Evolutionary conservation across 2,888 invertebrate genomes (phyloP), one percentile per base, ranked within the genome.

Genomic region (Aleiodes testaceus): DNA sequence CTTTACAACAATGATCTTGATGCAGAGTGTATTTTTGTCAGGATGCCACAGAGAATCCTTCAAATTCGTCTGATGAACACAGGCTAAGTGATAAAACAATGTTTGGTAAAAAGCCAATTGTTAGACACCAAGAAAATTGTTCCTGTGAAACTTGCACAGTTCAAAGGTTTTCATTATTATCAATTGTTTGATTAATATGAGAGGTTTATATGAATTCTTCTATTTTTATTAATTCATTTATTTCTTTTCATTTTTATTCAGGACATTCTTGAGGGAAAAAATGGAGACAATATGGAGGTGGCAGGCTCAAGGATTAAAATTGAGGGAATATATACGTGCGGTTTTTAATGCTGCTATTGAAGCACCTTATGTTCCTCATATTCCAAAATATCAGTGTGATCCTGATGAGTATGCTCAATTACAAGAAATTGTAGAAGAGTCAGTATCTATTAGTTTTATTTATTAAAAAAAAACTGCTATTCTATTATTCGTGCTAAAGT

Each of bases 301-400:
- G 71, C 88, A 88, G 75, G 85, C 87, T 72, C 82, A 88, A 63
- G 90, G 90, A 89, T 84, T 85, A 47, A 88, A 89, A 73, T 81
- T 90, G 47, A 83, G 88, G 26, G 88, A 88, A 67, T 85, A 88
- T 69, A 88, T 90, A 61, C 83, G 88, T 49, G 81, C 82, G 53
- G 84, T 88, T 30, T 89, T 89, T 75, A 82, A 87, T 22, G 80
- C 85, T 53, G 85, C 87, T 7, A 78, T 87, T 74, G 82, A 86
- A 69, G 75, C 80, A 20, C 77, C 80, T 26, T 78, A 75, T 59
- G 70, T 75, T 3, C 75, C 79, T 7, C 79, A 80, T 45, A 75
- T 79, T 45, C 73, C 71, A 26, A 77, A 74, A 42, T 74, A 79
- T 52, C 81, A 80, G 47, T 79, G 76, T 44, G 82, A 79, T 70